Conservation (phyloP, 2,113 vertebrate species). For the Cynocephalus volans region DNA sequence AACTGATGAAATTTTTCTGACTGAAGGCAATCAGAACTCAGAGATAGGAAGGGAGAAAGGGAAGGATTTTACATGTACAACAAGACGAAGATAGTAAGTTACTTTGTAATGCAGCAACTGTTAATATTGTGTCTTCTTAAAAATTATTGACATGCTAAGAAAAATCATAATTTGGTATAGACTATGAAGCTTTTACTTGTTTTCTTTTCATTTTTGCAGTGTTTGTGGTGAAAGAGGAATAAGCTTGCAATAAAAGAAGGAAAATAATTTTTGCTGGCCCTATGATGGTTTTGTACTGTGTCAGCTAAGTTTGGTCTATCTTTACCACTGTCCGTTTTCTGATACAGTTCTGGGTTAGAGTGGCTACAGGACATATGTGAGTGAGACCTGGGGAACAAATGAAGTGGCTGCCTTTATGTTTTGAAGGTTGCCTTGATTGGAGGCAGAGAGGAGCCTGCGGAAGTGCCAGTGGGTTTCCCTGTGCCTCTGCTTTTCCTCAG, state of each 20-base stretch:
- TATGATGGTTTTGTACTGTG: neutral
- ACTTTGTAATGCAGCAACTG: neutral
- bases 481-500: neutral
- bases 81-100: neutral
- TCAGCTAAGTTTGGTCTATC: neutral
- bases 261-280: neutral
- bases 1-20: neutral
- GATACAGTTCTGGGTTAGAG: neutral
- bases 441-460: no score
- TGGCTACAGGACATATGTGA: neutral
- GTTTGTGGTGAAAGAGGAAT: neutral
- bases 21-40: neutral
- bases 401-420: neutral
- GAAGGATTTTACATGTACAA: neutral
- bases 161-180: neutral
- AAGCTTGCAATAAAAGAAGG: neutral
- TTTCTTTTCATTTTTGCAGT: conserved; percentile 26
- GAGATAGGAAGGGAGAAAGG: neutral
- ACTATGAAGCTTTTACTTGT: neutral
- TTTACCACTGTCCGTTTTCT: neutral
- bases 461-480: neutral
- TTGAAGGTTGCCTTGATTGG: neutral
- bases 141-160: neutral
- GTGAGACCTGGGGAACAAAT: neutral
- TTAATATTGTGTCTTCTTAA: neutral